Evolutionary conservation across 2,113 vertebrate genomes (phyloP), one percentile per base, ranked within the genome.

Genomic region (Varanus salvator): DNA sequence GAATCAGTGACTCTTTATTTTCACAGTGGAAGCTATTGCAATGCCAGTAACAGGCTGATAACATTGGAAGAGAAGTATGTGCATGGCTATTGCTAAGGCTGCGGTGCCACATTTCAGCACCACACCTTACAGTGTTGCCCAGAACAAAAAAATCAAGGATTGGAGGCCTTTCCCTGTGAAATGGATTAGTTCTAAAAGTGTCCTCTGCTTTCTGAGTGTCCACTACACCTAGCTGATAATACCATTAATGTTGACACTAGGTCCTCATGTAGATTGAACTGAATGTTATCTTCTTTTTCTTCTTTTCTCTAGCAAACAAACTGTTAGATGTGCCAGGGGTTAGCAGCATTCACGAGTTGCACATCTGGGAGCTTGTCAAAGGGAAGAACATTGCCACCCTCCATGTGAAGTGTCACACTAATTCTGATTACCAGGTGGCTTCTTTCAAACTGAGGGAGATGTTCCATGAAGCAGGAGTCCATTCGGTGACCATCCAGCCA

Each of bases 401-500:
- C 93, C 98, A 98, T 25, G 34, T 98, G 91, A 97, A 97, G 89
- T 97, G 95, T 86, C 89, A 93, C n/a, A 95, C 92, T n/a, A 89
- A 91, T 84, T 25, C 86, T 0, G 94, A 93, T 3, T 96, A 97
- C 68, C 80, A 93, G 14, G 91, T 91, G 0, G 95, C 97, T 90
- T 95, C 95, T n/a, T 74, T 64, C 4, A 94, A 95, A 92, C 96
- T 98, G 19, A 95, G 97, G 27, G 96, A 97, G 82, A 78, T 98
- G 93, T 98, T 98, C 93, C 98, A 98, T 0, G 54, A 90, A 1
- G 93, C 95, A 0, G 98, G 97, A 2, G 92, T 98, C 90, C 98
- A 98, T 92, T 97, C 93, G 0, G 96, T 98, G 91, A 98, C 98
- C 90, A 96, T 98, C 50, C 98, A 98, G 95, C 97, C 97, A 0